These are phyloP conservation scores for Anarhynchus alexandrinus DNA, from an alignment of 2,113 vertebrate species.

Conservation along the genomic window DNA sequence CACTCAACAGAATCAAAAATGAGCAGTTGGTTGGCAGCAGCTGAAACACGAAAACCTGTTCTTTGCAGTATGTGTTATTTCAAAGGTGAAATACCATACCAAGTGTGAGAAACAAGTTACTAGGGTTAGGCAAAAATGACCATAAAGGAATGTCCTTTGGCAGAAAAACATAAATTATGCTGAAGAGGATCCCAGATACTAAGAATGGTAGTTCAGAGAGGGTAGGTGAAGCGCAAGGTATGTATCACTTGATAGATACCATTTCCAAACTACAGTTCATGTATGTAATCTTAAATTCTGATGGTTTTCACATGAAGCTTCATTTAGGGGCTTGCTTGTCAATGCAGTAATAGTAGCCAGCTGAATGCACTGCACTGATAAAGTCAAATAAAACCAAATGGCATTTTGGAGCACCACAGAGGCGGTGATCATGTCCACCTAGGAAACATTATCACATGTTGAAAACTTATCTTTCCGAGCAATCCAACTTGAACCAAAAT, in stretches of 20 bases:
- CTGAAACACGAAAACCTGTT: neutral
- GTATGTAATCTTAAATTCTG: neutral
- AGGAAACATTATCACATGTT: neutral
- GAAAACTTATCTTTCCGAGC: neutral
- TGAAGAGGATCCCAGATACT: neutral
- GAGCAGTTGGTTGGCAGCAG: neutral
- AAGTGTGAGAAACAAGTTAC: neutral
- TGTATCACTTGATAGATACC: neutral
- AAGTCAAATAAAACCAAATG: neutral
- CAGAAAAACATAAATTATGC: neutral
- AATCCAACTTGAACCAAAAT: neutral
- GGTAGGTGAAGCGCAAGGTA: neutral
- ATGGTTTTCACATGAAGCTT: neutral
- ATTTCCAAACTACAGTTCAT: neutral
- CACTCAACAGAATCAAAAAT: neutral
- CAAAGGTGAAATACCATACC: neutral
- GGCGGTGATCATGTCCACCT: fast-evolving
- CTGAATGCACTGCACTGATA: neutral
- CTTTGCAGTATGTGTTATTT: neutral
- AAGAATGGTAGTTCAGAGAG: neutral
- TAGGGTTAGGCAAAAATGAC: neutral
- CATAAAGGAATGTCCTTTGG: neutral
- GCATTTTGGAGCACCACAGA: neutral
- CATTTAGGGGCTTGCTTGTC: neutral
- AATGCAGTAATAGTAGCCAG: neutral